Conservation (phyloP, 1,140 invertebrate species). For the Achatina immaculata region DNA sequence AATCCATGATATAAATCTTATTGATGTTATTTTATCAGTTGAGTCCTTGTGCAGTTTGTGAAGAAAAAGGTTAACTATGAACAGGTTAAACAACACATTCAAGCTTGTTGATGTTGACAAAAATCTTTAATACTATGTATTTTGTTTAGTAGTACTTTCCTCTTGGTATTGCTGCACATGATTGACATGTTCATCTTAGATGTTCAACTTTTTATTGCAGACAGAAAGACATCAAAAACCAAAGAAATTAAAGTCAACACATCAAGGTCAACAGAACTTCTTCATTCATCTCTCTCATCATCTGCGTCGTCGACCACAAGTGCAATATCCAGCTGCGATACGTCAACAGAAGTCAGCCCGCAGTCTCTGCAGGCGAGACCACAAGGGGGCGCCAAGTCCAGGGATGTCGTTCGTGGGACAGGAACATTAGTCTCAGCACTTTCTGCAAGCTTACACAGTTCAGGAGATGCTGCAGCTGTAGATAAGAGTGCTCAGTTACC, state of each 20-base stretch:
- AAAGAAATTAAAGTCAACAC: constrained; percentile 15
- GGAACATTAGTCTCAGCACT: background rate
- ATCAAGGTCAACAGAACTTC: constrained; percentile 27
- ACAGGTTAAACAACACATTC: no score
- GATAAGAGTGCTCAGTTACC: background rate
- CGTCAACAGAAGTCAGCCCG: background rate
- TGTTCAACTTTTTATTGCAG: background rate
- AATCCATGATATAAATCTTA: no score
- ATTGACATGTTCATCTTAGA: no score
- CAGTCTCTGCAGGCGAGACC: background rate
- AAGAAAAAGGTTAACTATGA: no score
- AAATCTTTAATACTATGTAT: no score
- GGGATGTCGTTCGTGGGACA: background rate
- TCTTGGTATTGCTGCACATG: no score
- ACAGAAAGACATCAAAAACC: background rate
- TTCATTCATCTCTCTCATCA: background rate
- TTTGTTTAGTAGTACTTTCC: no score
- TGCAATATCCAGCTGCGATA: background rate
- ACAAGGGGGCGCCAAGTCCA: background rate
- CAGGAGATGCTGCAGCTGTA: background rate
- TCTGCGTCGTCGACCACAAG: background rate
- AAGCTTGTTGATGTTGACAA: no score
- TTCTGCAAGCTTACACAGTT: background rate
- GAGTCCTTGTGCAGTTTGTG: no score
- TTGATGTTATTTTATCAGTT: no score